phyloP scores from a whole-genome alignment of 1,140 invertebrate genomes.

The Microplitis mediator region DNA sequence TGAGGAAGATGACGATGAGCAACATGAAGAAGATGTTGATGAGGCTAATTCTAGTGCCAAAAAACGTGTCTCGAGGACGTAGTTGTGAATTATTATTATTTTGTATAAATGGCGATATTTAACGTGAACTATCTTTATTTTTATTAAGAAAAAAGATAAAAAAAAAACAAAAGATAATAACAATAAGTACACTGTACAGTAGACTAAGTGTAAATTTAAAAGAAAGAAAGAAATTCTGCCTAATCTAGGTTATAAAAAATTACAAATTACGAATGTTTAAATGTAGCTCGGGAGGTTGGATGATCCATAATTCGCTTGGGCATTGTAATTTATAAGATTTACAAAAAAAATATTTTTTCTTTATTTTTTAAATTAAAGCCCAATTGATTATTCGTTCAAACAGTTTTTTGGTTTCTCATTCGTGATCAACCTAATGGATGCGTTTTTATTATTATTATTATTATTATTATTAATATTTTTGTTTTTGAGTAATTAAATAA shows the following conservation, averaged over 20 bases:
- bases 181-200: no score
- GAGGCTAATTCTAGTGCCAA: slow-evolving; percentile 46
- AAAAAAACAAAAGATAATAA: no score
- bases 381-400: background rate
- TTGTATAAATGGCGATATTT: background rate
- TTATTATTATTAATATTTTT: background rate
- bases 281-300: background rate
- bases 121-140: background rate
- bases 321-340: slow-evolving; percentile 1
- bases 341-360: slow-evolving; percentile 8
- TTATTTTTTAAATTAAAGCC: background rate
- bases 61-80: slow-evolving; percentile 45
- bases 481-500: background rate
- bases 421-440: background rate
- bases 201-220: no score
- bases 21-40: slow-evolving; percentile 27
- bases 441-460: slow-evolving; percentile 18
- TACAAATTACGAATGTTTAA: background rate
- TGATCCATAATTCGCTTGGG: background rate
- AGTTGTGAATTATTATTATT: slow-evolving; percentile 18
- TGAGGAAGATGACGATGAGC: slow-evolving; percentile 18
- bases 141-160: background rate
- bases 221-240: background rate
- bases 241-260: background rate
- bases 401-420: background rate